Evolutionary conservation across 2,888 invertebrate species (phyloP).

Genomic region (Lithophane semibrunnea): DNA sequence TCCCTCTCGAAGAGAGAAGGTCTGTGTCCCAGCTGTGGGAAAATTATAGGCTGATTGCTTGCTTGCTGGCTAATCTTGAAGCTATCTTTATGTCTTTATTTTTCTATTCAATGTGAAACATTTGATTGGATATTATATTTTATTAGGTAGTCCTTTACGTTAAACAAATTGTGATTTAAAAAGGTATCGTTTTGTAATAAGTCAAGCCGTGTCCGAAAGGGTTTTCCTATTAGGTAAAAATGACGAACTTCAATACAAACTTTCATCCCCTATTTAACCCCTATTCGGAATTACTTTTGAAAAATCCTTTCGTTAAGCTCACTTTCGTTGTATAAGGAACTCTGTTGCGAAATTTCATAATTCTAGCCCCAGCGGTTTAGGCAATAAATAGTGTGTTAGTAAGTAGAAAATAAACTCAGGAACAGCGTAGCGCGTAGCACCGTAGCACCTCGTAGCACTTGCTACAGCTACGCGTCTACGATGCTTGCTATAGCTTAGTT

Average conservation of each 20-base stretch:
- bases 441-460: conserved; percentile 24
- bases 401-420: neutral
- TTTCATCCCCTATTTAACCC: neutral
- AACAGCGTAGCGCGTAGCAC: conserved; percentile 1
- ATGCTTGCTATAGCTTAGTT: neutral
- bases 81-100: no score
- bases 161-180: no score
- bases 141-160: no score
- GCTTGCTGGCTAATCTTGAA: no score
- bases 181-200: no score
- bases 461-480: conserved; percentile 18
- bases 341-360: neutral
- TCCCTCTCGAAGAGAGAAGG: no score
- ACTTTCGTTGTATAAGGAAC: neutral
- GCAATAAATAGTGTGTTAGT: neutral
- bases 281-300: neutral
- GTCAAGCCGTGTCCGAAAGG: no score
- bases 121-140: no score
- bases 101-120: no score
- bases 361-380: neutral
- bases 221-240: no score
- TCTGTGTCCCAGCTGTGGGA: no score
- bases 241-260: neutral
- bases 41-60: no score
- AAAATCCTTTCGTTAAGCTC: neutral